These are phyloP conservation scores for Tetragnatha versicolor DNA, from an alignment of 1,140 invertebrate genomes.

Conservation along the genomic window DNA sequence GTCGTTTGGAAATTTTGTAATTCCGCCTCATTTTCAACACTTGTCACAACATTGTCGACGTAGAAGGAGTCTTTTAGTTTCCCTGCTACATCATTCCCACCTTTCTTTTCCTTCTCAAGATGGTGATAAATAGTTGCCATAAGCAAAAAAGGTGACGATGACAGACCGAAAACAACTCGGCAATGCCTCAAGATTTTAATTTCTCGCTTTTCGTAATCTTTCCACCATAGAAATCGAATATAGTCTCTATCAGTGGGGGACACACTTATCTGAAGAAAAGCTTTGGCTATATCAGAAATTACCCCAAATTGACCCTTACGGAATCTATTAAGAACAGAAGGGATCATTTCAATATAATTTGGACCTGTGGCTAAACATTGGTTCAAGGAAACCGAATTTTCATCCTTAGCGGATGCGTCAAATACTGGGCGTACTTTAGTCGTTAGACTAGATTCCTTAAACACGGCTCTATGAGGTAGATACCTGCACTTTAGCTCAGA, in stretches of 20 bases:
- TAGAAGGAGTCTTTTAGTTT: neutral
- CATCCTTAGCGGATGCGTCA: neutral
- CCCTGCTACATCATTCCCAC: neutral
- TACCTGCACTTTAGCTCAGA: neutral
- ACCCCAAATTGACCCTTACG: neutral
- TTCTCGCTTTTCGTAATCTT: neutral
- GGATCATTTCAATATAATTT: constrained; percentile 4
- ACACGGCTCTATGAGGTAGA: neutral
- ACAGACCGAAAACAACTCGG: neutral
- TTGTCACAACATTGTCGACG: neutral
- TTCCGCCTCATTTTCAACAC: neutral
- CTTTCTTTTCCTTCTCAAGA: neutral
- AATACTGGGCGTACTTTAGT: neutral
- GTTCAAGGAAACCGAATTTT: neutral
- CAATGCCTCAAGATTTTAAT: neutral
- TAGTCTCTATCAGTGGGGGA: neutral
- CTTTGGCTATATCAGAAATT: neutral
- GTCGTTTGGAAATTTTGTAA: neutral
- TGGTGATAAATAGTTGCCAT: neutral
- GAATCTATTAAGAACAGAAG: neutral
- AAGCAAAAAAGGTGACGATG: neutral
- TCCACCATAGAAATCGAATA: neutral
- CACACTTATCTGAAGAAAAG: neutral
- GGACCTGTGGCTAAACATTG: neutral
- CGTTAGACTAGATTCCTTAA: neutral